Evolutionary conservation across 2,113 vertebrate genomes (phyloP), one percentile per base, ranked within the genome.

Genomic region (Poeciliopsis turrubarensis): DNA sequence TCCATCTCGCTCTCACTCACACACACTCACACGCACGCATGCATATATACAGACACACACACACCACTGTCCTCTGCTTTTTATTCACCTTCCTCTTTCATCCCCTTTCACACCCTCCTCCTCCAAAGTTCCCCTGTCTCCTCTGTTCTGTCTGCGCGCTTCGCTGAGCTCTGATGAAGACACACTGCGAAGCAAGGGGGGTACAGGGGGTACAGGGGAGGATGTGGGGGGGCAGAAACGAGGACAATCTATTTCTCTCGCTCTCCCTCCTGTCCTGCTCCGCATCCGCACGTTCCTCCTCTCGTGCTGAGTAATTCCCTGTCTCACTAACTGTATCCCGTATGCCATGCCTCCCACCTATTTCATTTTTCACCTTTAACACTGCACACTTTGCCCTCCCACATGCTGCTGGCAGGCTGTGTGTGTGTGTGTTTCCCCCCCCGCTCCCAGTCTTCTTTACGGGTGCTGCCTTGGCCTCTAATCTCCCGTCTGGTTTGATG

Each of bases 401-500:
- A 75, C 72, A 22, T 80, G 83, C 83, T 79, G 86, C 80, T 69
- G 29, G 79, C 70, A 65, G 75, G 67, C 60, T 63, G 70, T 66
- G 79, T 65, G 70, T 64, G 69, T 78, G 32, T 78, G 72, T 81
- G 80, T 7, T 82, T 78, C 79, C 77, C 86, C 80, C 78, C 84
- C 34, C 72, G 85, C 81, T 78, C 78, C 78, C 84, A 34, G 77
- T 88, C 81, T 79, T 86, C 41, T 89, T 86, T 79, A 85, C 73
- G 82, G 87, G 82, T 75, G 83, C 87, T 86, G 87, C 86, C 86
- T 88, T 66, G 89, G 88, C 89, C 89, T 87, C 90, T 93, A 92
- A 93, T 94, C 92, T 91, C 88, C 88, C 81, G 82, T 91, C 93
- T 93, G 84, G 87, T 92, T 93, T 93, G 91, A 93, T 94, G 91